A percentile compares a stretch with the other conserved stretches of the same genome.
These are phyloP conservation scores for Trilocha varians DNA, from an alignment of 2,888 invertebrate species.

Conservation along the genomic window DNA sequence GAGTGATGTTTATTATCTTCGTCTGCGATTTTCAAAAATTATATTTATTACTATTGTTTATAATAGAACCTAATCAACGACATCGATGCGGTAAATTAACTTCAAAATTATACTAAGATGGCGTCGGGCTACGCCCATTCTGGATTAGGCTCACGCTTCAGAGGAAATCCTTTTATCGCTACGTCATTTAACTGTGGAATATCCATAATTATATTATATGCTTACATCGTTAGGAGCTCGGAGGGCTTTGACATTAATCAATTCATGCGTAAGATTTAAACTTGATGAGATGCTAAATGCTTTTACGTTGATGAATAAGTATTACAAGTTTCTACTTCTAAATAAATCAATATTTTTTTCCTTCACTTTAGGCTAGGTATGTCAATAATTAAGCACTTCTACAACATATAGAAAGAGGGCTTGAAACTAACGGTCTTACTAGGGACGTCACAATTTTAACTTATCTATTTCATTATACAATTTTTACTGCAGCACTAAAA, in stretches of 20 bases:
- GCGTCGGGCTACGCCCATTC: conserved; percentile 19
- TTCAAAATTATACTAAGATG: conserved; percentile 21
- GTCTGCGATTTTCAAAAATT: no score
- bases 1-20: no score
- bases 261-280: background rate
- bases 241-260: background rate
- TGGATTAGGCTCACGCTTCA: conserved; percentile 11
- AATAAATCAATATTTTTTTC: no score
- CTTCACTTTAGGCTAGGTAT: no score
- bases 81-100: conserved; percentile 19
- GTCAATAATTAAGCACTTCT: no score
- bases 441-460: background rate
- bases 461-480: background rate
- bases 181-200: conserved; percentile 6
- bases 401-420: no score
- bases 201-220: background rate
- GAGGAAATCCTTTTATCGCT: conserved; percentile 11
- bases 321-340: no score
- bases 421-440: no score
- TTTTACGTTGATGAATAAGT: no score
- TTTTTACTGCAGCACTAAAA: no score
- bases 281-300: background rate
- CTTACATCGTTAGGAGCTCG: background rate
- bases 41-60: conserved; percentile 6
- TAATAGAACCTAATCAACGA: conserved; percentile 23